Percentiles rank a stretch among this genome's conserved stretches.
Conservation (phyloP, 2,113 vertebrate genomes). For the Tupaia chinensis region DNA sequence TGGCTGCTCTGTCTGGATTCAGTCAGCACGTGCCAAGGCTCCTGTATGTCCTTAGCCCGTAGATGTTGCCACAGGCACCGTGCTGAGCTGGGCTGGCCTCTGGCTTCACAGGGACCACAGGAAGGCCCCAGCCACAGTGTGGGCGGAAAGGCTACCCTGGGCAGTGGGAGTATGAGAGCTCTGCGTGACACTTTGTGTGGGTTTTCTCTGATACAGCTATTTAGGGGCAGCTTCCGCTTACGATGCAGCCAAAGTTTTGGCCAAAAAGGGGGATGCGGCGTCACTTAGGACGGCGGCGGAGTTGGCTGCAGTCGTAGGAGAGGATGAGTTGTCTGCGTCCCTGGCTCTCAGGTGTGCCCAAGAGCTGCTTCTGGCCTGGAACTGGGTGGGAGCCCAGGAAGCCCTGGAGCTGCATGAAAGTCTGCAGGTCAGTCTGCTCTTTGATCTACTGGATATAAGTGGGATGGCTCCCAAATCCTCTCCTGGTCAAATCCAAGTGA, state of each 20-base stretch:
- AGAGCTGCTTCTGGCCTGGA: conserved; percentile 90
- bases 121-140: neutral
- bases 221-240: conserved; percentile 92
- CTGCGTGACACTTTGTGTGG: neutral
- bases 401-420: conserved; percentile 90
- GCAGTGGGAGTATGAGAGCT: no score
- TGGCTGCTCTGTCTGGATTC: neutral
- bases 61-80: neutral
- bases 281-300: conserved; percentile 92
- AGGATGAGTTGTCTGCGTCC: conserved; percentile 89
- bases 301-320: conserved; percentile 90
- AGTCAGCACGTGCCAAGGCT: neutral
- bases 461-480: neutral
- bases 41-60: neutral
- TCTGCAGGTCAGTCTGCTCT: conserved; percentile 90
- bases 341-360: conserved; percentile 94
- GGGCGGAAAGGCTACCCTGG: neutral
- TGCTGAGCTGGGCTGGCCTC: neutral
- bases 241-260: conserved; percentile 95
- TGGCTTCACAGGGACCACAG: neutral
- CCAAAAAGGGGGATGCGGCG: conserved; percentile 93
- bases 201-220: conserved; percentile 88
- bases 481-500: neutral
- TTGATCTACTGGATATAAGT: neutral
- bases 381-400: conserved; percentile 93